Base-by-base conservation (phyloP, 2,888 invertebrate species). In the Diplazon laetatorius region DNA sequence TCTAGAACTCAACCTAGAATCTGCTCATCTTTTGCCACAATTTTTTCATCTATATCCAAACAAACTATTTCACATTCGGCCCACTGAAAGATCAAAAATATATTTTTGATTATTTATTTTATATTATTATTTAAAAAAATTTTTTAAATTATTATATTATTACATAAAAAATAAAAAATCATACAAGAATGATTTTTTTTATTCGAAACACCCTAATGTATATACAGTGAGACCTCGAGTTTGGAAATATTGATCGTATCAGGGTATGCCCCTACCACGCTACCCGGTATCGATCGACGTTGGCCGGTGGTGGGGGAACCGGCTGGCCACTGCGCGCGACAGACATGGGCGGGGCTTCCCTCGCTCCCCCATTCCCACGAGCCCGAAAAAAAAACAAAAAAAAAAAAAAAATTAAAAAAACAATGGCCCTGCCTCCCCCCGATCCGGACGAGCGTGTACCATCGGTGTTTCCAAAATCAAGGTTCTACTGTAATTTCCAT, bases 191-290 rank as follows among this genome's bases (percentile, higher is more conserved):
- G n/a, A n/a, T n/a, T n/a, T n/a, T n/a, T n/a, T n/a, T n/a, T n/a
- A n/a, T n/a, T n/a, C n/a, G n/a, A n/a, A n/a, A n/a, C n/a, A n/a
- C n/a, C 30, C 3, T 35, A 8, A 30, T 35, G 8, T n/a, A 22
- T 42, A 10, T 52, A 52, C 52, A 52, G 52, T 52, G 30, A 22
- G 25, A 52, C 52, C 52, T 52, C 52, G 52, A 52, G 25, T 52
- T 52, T 52, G 30, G 52, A 30, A 52, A 52, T 52, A 52, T 52
- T 52, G 52, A 52, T 52, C 52, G 52, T 30, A 52, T 52, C 25
- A 52, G 52, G 14, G 14, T n/a, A n/a, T n/a, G 25, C 14, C 52
- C 25, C 25, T 22, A 30, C 52, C 25, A 52, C 25, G 30, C 25
- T 8, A 22, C 30, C n/a, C 52, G n/a, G 25, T 52, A 52, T 52